Evolutionary conservation across 1,140 invertebrate species (phyloP).

Genomic region (Papilio polyxenes): DNA sequence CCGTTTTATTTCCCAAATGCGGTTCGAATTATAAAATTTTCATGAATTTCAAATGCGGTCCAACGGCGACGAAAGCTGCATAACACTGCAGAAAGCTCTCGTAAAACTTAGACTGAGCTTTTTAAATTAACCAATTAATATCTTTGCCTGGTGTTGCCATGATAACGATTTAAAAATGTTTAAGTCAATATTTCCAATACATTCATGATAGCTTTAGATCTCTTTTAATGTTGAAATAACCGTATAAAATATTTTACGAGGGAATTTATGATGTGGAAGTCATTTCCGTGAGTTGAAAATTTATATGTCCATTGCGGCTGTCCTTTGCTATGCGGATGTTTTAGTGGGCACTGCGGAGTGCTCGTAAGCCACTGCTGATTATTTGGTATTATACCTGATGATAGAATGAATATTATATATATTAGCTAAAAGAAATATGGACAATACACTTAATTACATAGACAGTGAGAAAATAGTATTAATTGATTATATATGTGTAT

Average conservation of each 20-base stretch:
- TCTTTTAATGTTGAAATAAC: constrained; percentile 21
- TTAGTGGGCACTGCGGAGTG: constrained; percentile 2
- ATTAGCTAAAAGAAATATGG: too few relatives aligned
- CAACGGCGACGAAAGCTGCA: constrained; percentile 14
- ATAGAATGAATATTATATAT: neutral
- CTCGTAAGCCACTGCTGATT: neutral
- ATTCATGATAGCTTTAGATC: constrained; percentile 5
- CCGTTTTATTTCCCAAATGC: constrained; percentile 11
- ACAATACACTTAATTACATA: too few relatives aligned
- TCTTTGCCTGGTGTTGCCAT: constrained; percentile 3
- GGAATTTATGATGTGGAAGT: constrained; percentile 39
- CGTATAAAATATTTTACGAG: constrained; percentile 33
- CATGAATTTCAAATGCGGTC: constrained; percentile 5
- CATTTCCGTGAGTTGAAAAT: constrained; percentile 37
- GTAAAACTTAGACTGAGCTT: constrained; percentile 19
- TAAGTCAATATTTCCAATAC: constrained; percentile 13
- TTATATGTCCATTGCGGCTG: constrained; percentile 30
- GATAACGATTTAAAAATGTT: constrained; percentile 1
- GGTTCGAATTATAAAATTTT: neutral
- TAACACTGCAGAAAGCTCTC: neutral
- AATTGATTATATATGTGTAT: too few relatives aligned
- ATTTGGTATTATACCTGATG: neutral
- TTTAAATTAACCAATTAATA: constrained; percentile 24
- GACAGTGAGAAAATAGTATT: too few relatives aligned
- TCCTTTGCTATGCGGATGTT: constrained; percentile 18